Conservation (phyloP, 2,797 vertebrate species). For the Anniella stebbinsi region DNA sequence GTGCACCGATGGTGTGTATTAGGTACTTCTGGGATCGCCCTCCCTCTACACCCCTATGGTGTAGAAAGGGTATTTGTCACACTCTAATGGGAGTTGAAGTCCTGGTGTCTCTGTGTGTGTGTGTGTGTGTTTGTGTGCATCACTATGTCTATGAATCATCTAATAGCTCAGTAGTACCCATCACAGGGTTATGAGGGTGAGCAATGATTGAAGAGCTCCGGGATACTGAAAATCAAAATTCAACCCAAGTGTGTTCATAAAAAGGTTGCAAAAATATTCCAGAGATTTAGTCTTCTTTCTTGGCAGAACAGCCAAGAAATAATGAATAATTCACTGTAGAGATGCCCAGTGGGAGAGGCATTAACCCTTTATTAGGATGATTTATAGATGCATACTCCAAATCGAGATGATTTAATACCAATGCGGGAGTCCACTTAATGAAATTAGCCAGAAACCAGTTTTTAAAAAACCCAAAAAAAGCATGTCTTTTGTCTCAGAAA, state of each 20-base stretch:
- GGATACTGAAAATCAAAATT: constrained; percentile 44
- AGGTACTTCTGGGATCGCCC: too few species aligned
- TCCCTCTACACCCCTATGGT: too few species aligned
- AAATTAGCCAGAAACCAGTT: constrained; percentile 21
- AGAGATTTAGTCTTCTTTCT: constrained; percentile 25
- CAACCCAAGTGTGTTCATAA: constrained; percentile 10
- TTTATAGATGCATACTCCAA: constrained; percentile 29
- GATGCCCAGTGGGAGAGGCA: constrained; percentile 14
- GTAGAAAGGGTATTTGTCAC: too few species aligned
- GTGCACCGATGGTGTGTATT: too few species aligned
- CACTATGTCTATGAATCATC: not conserved
- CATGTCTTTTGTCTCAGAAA: not conserved
- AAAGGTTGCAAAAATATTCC: constrained; percentile 33
- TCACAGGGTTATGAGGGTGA: not conserved
- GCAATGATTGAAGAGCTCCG: constrained; percentile 5
- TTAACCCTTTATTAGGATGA: constrained; percentile 47
- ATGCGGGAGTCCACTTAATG: constrained; percentile 17
- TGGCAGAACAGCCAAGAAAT: constrained; percentile 9
- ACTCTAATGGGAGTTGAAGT: not conserved
- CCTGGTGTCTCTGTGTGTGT: not conserved
- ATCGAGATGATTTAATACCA: constrained; percentile 30
- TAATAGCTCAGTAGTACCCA: constrained; percentile 12
- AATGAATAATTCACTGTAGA: constrained; percentile 45
- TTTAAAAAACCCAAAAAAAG: not conserved
- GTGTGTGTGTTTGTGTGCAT: not conserved